These are phyloP conservation scores for Hydrochoerus hydrochaeris DNA, from an alignment of 2,113 vertebrate genomes.

Conservation along the genomic window DNA sequence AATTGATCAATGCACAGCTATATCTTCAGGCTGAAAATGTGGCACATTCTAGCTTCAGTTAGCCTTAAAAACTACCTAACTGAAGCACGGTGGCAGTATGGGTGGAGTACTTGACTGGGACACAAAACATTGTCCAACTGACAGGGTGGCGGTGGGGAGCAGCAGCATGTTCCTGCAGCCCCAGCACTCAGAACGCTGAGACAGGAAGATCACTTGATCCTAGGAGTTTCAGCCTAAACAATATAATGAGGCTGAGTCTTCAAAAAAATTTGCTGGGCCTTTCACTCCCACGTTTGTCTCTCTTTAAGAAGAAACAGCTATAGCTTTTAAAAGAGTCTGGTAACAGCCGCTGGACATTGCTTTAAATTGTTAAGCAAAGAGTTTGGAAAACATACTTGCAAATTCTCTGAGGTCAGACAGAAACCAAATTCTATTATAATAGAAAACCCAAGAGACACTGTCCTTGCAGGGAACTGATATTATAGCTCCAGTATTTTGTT, in stretches of 20 bases:
- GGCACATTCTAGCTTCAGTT: neutral
- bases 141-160: rapidly evolving
- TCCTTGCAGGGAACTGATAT: neutral
- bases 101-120: neutral
- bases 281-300: neutral
- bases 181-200: neutral
- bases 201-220: neutral
- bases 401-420: neutral
- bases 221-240: neutral
- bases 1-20: neutral
- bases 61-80: neutral
- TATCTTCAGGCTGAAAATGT: neutral
- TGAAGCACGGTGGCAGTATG: neutral
- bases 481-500: neutral
- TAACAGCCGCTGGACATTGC: neutral
- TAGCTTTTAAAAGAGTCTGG: neutral
- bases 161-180: neutral
- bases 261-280: neutral
- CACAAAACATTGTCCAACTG: neutral
- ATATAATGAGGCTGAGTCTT: neutral
- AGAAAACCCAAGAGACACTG: no score
- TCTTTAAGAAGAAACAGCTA: neutral
- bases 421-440: neutral
- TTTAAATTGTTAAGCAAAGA: neutral
- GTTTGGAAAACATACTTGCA: neutral